Percentiles rank a stretch among this genome's conserved stretches.
Conservation (phyloP, 53 echinoderm and acorn worm genomes). For the Antedon mediterranea region DNA sequence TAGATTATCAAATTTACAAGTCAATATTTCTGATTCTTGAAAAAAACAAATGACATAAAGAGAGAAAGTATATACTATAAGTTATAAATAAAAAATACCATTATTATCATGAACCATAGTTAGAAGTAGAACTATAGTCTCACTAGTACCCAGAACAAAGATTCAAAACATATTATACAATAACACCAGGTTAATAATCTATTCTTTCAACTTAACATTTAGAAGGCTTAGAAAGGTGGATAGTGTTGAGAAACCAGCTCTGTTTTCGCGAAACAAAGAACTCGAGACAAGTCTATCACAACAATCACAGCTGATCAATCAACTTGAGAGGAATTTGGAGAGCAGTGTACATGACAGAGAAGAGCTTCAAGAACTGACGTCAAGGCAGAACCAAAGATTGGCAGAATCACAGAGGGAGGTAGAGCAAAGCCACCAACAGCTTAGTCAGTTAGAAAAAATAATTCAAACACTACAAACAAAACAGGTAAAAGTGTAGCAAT, state of each 20-base stretch:
- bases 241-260: conserved; percentile 8
- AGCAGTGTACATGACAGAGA: conserved; percentile 38
- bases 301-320: conserved; percentile 22
- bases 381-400: conserved; percentile 50
- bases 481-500: conserved; percentile 28
- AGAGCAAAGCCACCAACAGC: conserved; percentile 42
- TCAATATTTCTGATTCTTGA: too few species aligned
- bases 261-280: conserved; percentile 4
- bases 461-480: conserved; percentile 20
- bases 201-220: neutral
- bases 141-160: too few species aligned
- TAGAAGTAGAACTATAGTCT: too few species aligned
- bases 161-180: too few species aligned
- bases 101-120: too few species aligned
- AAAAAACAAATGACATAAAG: too few species aligned
- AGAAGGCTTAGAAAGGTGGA: conserved; percentile 3
- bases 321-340: conserved; percentile 39
- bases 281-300: conserved; percentile 4
- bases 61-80: too few species aligned
- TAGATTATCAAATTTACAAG: too few species aligned
- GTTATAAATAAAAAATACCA: too few species aligned
- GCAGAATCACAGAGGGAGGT: conserved; percentile 55
- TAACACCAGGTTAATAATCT: too few species aligned
- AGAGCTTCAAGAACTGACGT: conserved; percentile 55
- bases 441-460: conserved; percentile 33